Evolutionary conservation across 1,140 invertebrate species (phyloP), one percentile per base, ranked within the genome.

Genomic region (Ceratosolen solmsi): DNA sequence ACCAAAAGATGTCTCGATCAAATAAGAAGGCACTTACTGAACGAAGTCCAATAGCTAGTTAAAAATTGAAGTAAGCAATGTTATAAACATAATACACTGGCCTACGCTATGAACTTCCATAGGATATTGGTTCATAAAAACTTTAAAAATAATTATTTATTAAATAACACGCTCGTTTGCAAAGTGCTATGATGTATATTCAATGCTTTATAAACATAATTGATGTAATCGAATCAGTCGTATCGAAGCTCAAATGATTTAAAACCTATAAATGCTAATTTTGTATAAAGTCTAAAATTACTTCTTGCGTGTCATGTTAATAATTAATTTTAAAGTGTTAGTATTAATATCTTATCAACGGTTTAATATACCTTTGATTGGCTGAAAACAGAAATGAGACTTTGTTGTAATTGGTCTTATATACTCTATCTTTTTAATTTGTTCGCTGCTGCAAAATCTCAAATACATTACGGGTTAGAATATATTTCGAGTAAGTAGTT

Each of bases 381-480:
- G 36, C 36, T 82, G 68, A 33, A 46, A 72, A 54, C 54, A 76
- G 70, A 82, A 74, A 25, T 36, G 65, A 73, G 73, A 68, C 63
- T 77, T 65, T 60, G 41, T 63, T 5, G 68, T 41, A 82, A 30
- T 51, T n/a, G 46, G 54, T 82, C 70, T 56, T 54, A 13, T 65
- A 79, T n/a, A 73, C 7, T 87, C 87, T 87, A 88, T 83, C 88
- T 90, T 88, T 88, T 89, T 89, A 88, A 87, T 87, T 87, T 75
- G 82, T 88, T 83, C 79, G 76, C 81, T 79, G 76, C 76, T 84
- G 82, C 82, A 84, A 84, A 87, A 88, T 87, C 91, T 88, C 88
- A 90, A 91, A 92, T 91, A 90, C 91, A 92, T 92, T 89, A 92
- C 91, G 89, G 89, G 89, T 87, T 87, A 84, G 85, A 84, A 71